These are phyloP conservation scores for Aphelinus atriplicis DNA, from an alignment of 1,140 invertebrate genomes.

Conservation along the genomic window DNA sequence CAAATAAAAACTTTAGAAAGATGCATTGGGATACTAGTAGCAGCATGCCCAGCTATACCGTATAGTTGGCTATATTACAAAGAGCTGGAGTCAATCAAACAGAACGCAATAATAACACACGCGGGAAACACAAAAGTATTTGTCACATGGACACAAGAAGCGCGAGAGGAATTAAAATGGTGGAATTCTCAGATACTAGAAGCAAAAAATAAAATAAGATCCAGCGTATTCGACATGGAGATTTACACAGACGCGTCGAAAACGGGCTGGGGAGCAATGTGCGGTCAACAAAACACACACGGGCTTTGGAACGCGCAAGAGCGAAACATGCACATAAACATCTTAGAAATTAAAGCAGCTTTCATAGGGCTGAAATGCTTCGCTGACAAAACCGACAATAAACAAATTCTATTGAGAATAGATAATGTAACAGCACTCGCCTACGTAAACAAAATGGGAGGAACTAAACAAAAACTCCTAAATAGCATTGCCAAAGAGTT, in stretches of 20 bases:
- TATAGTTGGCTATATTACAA: constrained; percentile 41
- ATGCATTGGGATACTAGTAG: constrained; percentile 18
- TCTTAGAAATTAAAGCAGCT: constrained; percentile 53
- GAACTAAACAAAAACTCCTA: constrained; percentile 40
- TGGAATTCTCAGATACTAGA: constrained; percentile 2
- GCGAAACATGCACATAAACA: constrained; percentile 53
- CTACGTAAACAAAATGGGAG: constrained; percentile 48
- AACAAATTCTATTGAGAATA: constrained; percentile 48
- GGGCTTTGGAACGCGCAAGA: constrained; percentile 49
- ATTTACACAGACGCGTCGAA: constrained; percentile 56
- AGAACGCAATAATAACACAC: constrained; percentile 33
- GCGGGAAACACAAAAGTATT: constrained; percentile 28
- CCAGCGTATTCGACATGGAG: constrained; percentile 44
- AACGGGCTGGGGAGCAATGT: constrained; percentile 54
- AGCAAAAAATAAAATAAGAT: constrained; percentile 17
- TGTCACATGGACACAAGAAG: constrained; percentile 10
- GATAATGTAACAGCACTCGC: constrained; percentile 50
- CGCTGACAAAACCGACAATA: constrained; percentile 45
- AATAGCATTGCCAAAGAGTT: constrained; percentile 37
- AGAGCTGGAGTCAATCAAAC: constrained; percentile 37
- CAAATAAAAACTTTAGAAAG: constrained; percentile 29
- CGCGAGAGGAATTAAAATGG: background rate
- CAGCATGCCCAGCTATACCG: constrained; percentile 26
- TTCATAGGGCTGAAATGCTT: constrained; percentile 56
- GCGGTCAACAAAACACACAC: constrained; percentile 37